Evolutionary conservation across 2,113 vertebrate genomes (phyloP), one percentile per base, ranked within the genome.

Genomic region (Pseudolaguvia tuberculata): DNA sequence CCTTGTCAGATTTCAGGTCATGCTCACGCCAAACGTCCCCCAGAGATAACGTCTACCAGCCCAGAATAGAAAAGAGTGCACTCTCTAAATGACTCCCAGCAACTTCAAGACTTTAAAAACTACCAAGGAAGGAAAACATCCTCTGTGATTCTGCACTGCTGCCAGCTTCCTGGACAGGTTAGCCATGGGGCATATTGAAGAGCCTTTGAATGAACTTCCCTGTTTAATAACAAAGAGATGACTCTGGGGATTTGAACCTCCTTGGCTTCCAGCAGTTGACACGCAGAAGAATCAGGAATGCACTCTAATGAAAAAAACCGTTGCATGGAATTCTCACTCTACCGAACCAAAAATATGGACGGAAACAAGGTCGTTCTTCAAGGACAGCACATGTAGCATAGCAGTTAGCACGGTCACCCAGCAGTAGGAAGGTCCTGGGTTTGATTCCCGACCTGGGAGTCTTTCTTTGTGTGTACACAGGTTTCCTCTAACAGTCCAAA

Each of bases 51-150:
- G 23, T 71, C 55, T 45, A 47, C 56, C 29, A 70, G 78, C 58
- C 56, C 76, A 83, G 70, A 83, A 83, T 78, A 83, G 81, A 75
- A 76, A 77, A 45, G 27, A n/a, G 42, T 45, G 42, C 42, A 8
- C 51, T 50, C 42, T 52, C n/a, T 4, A 23, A 68, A 42, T 50
- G 21, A 55, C 68, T 59, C 70, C 70, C 72, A 18, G 61, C 58
- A 25, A 35, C 61, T 47, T 42, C 67, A 76, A 21, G 76, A 78
- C 57, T 42, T 65, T 31, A 78, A 72, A 82, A 61, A 57, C 59
- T 61, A 72, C 20, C 50, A 74, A 62, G 81, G 65, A 82, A 80
- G 72, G 76, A 75, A 81, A 83, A 83, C 82, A 83, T 81, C 77
- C 79, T 81, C 66, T 75, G 9, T 63, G 21, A 77, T 59, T 72